These are phyloP conservation scores for Asobara japonica DNA, from an alignment of 1,140 invertebrate species.

Conservation along the genomic window DNA sequence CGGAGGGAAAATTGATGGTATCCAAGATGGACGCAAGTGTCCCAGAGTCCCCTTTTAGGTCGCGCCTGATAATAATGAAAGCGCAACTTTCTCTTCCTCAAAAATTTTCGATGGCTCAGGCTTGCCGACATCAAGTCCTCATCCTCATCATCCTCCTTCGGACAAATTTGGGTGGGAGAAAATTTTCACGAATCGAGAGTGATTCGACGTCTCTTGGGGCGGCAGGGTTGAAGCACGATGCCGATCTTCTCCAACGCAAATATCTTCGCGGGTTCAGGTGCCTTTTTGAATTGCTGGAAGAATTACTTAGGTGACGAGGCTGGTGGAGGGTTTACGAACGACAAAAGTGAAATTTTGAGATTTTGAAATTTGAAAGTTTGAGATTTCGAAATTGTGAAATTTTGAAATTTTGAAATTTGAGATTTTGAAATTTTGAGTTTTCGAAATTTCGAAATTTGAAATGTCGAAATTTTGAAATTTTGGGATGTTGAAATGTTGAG, in stretches of 20 bases:
- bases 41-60: background rate
- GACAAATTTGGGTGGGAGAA: slow-evolving; percentile 44
- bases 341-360: no score
- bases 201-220: slow-evolving; percentile 39
- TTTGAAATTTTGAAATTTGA: no score
- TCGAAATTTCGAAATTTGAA: no score
- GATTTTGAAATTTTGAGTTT: no score
- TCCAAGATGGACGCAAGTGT: slow-evolving; percentile 44
- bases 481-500: no score
- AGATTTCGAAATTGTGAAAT: no score
- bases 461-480: no score
- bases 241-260: slow-evolving; percentile 50
- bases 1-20: slow-evolving; percentile 50
- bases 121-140: background rate
- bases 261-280: slow-evolving; percentile 38
- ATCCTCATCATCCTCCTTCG: slow-evolving; percentile 38
- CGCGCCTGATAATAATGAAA: background rate
- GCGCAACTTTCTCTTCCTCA: background rate
- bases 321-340: no score
- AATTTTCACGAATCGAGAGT: slow-evolving; percentile 42
- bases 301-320: no score
- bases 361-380: no score
- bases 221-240: slow-evolving; percentile 46
- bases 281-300: slow-evolving; percentile 10
- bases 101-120: background rate